Evolutionary conservation across 2,888 invertebrate species (phyloP).

Genomic region (Autographa pulchrina): DNA sequence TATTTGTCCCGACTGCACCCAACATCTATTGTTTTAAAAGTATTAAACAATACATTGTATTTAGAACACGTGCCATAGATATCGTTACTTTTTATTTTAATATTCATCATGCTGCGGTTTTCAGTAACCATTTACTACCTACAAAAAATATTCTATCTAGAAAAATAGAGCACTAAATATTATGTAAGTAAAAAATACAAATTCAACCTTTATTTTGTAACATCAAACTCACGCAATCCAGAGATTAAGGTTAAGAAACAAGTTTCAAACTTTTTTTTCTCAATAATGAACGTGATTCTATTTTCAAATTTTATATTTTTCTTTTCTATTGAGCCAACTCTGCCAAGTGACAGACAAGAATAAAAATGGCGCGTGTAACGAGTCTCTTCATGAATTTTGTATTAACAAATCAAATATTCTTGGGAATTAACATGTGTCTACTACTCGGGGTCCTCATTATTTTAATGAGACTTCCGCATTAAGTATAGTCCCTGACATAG

Average conservation of each 20-base stretch:
- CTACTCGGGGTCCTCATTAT: not conserved
- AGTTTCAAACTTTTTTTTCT: slow-evolving; percentile 25
- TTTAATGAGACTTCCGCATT: not conserved
- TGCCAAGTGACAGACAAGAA: not conserved
- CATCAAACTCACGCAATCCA: slow-evolving; percentile 27
- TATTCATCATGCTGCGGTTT: too few relatives aligned
- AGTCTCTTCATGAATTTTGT: not conserved
- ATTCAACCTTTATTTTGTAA: slow-evolving; percentile 2
- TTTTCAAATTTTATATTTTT: not conserved
- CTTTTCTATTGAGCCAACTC: slow-evolving; percentile 3
- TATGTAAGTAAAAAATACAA: not conserved
- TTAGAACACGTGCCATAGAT: not conserved
- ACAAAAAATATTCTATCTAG: too few relatives aligned
- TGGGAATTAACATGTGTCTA: not conserved
- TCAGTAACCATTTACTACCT: too few relatives aligned
- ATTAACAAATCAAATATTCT: not conserved
- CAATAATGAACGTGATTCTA: slow-evolving; percentile 13
- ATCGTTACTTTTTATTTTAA: too few relatives aligned
- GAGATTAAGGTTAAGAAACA: slow-evolving; percentile 23
- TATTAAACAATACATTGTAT: not conserved
- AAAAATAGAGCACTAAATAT: not conserved
- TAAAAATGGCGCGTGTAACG: not conserved
- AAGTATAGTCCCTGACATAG: not conserved
- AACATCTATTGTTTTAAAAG: not conserved
- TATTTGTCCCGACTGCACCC: slow-evolving; percentile 30